Percentiles rank a stretch among this genome's conserved stretches.
Evolutionary conservation across 2,888 invertebrate genomes (phyloP).

Genomic region (Drosophila lutescens): DNA sequence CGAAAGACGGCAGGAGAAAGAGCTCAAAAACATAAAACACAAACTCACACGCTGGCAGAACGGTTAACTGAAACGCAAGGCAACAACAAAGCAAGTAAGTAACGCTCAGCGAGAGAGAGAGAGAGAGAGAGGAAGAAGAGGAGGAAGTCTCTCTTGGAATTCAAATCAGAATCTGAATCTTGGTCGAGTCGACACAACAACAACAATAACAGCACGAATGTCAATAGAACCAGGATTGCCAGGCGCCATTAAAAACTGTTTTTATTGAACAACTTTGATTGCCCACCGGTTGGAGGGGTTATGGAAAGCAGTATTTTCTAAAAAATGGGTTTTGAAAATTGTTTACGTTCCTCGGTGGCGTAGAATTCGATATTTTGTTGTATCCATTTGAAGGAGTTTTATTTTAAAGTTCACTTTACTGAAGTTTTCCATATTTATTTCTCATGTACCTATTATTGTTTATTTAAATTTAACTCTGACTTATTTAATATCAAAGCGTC

Average conservation of each 20-base stretch:
- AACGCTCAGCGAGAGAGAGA: conserved; percentile 42
- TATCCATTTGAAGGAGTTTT: too few species aligned
- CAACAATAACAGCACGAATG: conserved; percentile 11
- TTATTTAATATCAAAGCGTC: too few species aligned
- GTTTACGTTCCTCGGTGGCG: neutral
- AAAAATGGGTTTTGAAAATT: neutral
- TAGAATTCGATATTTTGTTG: neutral
- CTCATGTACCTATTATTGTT: too few species aligned
- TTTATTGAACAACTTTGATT: conserved; percentile 13
- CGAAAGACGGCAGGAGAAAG: conserved; percentile 38
- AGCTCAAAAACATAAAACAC: conserved; percentile 44
- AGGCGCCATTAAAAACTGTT: conserved; percentile 17
- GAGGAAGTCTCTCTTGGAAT: conserved; percentile 26
- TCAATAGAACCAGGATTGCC: conserved; percentile 31
- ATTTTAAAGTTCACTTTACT: too few species aligned
- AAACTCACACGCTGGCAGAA: conserved; percentile 46
- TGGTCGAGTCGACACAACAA: conserved; percentile 11
- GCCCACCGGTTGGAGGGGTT: neutral
- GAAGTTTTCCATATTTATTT: too few species aligned
- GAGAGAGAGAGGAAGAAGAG: conserved; percentile 29
- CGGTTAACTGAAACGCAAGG: conserved; percentile 59
- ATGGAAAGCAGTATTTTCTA: neutral
- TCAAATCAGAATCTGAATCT: conserved; percentile 36
- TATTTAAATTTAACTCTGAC: too few species aligned
- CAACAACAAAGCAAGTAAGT: conserved; percentile 54